Conservation (phyloP, 2,797 vertebrate species). For the Eospalax fontanierii region DNA sequence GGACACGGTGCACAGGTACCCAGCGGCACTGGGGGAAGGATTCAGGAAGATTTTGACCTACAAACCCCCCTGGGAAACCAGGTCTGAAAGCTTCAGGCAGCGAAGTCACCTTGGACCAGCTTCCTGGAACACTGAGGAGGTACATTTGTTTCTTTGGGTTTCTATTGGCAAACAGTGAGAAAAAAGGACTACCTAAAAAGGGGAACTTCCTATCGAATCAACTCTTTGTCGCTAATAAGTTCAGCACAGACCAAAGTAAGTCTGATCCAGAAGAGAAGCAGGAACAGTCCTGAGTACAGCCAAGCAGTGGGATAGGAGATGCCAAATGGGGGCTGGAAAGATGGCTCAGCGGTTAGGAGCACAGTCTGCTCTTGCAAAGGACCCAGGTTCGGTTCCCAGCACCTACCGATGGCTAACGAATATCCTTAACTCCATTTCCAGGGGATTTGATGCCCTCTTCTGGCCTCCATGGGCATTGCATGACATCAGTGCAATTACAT, state of each 20-base stretch:
- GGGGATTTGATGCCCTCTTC: too few species aligned
- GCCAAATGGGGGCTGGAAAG: too few species aligned
- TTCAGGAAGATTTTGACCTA: background rate
- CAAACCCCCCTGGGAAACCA: background rate
- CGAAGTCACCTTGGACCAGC: background rate
- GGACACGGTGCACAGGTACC: background rate
- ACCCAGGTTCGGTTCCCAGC: too few species aligned
- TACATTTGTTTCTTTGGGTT: background rate
- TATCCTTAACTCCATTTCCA: too few species aligned
- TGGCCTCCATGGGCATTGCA: too few species aligned
- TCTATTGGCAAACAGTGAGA: background rate
- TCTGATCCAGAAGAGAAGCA: background rate
- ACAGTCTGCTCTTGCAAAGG: too few species aligned
- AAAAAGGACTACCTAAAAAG: slow-evolving; percentile 52
- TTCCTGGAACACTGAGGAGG: background rate
- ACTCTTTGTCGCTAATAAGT: slow-evolving; percentile 8
- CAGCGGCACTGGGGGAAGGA: background rate
- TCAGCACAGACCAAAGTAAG: background rate
- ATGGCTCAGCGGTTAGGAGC: too few species aligned
- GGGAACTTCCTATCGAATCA: background rate
- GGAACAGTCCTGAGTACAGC: background rate
- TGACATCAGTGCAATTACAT: too few species aligned
- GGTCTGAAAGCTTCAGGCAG: background rate
- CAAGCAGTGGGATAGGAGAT: background rate
- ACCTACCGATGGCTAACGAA: too few species aligned